Evolutionary conservation across 2,113 vertebrate species (phyloP).

Genomic region (Platysteira castanea): DNA sequence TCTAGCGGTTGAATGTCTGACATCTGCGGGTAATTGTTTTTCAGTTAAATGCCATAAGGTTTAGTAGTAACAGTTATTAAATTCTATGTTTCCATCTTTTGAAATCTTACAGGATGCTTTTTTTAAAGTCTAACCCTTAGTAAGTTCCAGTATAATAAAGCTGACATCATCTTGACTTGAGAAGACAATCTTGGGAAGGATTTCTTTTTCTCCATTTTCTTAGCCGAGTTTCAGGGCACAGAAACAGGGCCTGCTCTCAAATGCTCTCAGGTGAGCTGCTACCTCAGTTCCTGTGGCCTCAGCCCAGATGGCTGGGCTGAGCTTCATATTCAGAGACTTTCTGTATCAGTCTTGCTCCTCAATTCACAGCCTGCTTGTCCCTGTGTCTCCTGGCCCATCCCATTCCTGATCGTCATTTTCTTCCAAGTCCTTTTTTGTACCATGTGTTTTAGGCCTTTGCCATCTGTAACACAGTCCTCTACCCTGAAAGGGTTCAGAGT

Average conservation of each 20-base stretch:
- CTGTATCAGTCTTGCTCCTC: background rate
- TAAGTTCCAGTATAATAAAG: background rate
- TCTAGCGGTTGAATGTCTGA: background rate
- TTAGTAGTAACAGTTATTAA: background rate
- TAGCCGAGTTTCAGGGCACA: background rate
- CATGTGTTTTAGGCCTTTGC: background rate
- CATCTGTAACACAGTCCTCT: background rate
- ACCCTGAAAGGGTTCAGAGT: background rate
- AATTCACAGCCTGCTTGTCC: background rate
- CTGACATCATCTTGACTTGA: background rate
- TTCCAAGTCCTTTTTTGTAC: background rate
- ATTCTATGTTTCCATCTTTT: background rate
- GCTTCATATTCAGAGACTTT: background rate
- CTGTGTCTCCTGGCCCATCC: background rate
- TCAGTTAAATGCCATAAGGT: background rate
- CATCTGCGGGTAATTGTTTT: background rate
- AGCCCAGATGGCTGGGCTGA: background rate
- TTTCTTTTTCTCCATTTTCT: background rate
- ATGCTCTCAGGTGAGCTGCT: background rate
- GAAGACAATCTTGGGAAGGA: background rate
- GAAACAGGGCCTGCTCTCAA: background rate
- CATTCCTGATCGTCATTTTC: background rate
- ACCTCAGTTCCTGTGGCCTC: background rate
- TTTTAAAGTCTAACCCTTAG: background rate
- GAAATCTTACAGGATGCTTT: background rate